Conservation (phyloP, 92 coral and sea anemone species). For the Scolanthus callimorphus region DNA sequence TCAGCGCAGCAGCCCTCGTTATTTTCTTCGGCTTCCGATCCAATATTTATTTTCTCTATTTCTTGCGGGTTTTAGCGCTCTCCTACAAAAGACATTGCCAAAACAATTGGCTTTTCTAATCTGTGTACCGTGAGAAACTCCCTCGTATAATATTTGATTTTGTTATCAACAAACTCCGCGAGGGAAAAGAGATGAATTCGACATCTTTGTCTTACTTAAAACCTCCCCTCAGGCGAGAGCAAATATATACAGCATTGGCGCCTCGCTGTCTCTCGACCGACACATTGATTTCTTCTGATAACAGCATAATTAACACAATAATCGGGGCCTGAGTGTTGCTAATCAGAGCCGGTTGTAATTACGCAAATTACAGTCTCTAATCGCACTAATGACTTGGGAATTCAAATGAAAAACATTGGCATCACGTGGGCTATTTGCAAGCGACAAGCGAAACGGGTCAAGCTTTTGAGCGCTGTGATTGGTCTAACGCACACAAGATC, state of each 20-base stretch:
- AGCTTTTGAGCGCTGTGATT: constrained; percentile 42
- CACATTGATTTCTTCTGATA: constrained; percentile 93
- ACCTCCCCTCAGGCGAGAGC: constrained; percentile 74
- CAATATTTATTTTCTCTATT: constrained; percentile 54
- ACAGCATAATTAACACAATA: constrained; percentile 97
- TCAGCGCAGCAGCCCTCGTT: constrained; percentile 31
- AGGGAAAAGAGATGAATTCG: constrained; percentile 70
- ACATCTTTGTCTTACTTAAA: constrained; percentile 61
- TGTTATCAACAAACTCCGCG: constrained; percentile 86
- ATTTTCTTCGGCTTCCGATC: constrained; percentile 43
- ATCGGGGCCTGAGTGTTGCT: constrained; percentile 97
- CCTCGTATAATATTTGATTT: constrained; percentile 93
- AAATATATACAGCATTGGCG: constrained; percentile 88
- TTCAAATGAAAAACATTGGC: constrained; percentile 70
- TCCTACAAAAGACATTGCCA: constrained; percentile 70
- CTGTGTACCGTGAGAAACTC: constrained; percentile 70
- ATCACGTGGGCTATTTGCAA: constrained; percentile 86
- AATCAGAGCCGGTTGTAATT: constrained; percentile 91
- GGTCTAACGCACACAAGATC: constrained; percentile 31
- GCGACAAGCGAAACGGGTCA: constrained; percentile 52
- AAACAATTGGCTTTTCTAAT: constrained; percentile 75
- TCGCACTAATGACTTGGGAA: constrained; percentile 91
- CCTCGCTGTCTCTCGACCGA: constrained; percentile 78
- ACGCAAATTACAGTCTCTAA: constrained; percentile 94
- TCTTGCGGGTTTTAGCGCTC: constrained; percentile 56